phyloP scores from a whole-genome alignment of 1,140 invertebrate species.

The Rhopalosiphum padi region DNA sequence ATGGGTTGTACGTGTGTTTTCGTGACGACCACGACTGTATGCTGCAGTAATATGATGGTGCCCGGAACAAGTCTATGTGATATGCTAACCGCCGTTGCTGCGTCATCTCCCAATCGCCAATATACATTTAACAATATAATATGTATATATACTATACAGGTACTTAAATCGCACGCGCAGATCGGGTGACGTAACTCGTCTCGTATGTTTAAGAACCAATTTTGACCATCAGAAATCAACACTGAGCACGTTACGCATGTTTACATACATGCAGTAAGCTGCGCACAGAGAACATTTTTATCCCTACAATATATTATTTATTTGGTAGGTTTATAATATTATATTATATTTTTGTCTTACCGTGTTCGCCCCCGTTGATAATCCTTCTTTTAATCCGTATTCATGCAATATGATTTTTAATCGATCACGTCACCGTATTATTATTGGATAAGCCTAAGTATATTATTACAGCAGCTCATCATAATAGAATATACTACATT shows the following conservation, averaged over 20 bases:
- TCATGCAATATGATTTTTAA: not conserved
- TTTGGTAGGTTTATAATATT: not conserved
- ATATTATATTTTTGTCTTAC: not conserved
- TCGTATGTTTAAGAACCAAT: not conserved
- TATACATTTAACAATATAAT: not conserved
- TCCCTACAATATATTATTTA: no score
- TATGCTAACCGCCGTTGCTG: not conserved
- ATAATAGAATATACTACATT: no score
- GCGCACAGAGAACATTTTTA: no score
- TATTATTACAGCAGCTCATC: no score
- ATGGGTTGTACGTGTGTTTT: slow-evolving; percentile 13
- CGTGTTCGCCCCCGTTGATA: not conserved
- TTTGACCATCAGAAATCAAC: not conserved
- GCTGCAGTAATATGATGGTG: not conserved
- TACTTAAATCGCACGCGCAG: not conserved
- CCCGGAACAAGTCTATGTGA: not conserved
- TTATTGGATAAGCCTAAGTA: not conserved
- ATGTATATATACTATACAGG: not conserved
- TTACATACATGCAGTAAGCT: no score
- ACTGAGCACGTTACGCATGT: not conserved
- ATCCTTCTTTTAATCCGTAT: not conserved
- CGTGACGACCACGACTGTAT: not conserved
- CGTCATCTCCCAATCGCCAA: not conserved
- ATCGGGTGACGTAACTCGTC: not conserved
- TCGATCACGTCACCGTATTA: not conserved